Evolutionary conservation across 2,113 vertebrate species (phyloP), one percentile per base, ranked within the genome.

Genomic region (Antechinus stuartii): DNA sequence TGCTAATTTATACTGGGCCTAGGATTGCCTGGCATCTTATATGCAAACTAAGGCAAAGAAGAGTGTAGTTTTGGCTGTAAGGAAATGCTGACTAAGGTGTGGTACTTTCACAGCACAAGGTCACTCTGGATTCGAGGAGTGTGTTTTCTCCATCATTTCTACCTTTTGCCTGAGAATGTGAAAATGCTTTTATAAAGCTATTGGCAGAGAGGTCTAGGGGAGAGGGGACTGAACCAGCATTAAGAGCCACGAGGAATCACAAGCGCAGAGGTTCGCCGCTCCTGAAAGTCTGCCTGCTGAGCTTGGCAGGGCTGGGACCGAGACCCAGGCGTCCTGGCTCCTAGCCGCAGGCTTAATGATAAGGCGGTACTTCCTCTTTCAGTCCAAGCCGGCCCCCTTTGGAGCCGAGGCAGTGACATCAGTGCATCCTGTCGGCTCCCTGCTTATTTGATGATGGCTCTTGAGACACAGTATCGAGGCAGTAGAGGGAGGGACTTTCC

Each of bases 371-470:
- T 50, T 54, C 91, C 0, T 2, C 35, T 93, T 30, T 30, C 56
- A 47, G 7, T 91, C 56, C 26, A 14, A 46, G 1, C 16, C 92
- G 92, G 42, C 89, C 27, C 0, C 53, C 6, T 96, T 47, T 92
- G 93, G 35, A 97, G 91, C 95, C 68, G 94, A 90, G 50, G 57
- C 24, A 25, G 91, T 96, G 94, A 91, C 10, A 23, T 94, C 61
- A 93, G 93, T 52, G n/a, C 27, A 12, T 90, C 42, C 2, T 12
- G 55, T 54, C 27, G 92, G 56, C 93, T 97, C 52, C 16, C 30
- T 27, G 35, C 26, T 53, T 54, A 14, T 22, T 35, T 92, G 54
- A 27, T 92, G 91, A 92, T 53, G 50, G 11, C 35, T 8, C 0
- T 23, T n/a, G 93, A 95, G 90, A 52, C 26, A 30, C 12, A n/a